Conservation (phyloP, 2,888 invertebrate genomes). For the Nephrotoma flavescens region DNA sequence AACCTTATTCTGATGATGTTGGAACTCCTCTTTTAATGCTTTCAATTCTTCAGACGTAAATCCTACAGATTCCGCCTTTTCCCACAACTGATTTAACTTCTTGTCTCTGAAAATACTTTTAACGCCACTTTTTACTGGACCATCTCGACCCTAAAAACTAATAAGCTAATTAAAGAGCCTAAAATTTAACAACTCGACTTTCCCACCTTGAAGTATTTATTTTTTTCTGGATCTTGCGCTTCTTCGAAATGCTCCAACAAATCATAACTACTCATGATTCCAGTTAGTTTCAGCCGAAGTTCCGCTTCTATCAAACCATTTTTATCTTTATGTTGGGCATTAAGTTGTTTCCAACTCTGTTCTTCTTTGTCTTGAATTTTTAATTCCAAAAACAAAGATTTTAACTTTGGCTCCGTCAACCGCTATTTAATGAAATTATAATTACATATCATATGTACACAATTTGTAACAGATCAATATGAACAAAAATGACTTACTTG, state of each 20-base stretch:
- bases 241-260: conserved; percentile 67
- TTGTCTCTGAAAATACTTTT: conserved; percentile 78
- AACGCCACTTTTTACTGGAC: conserved; percentile 39
- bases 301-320: conserved; percentile 74
- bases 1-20: conserved; percentile 83
- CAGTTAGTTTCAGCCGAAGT: conserved; percentile 60
- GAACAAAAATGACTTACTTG: conserved; percentile 44
- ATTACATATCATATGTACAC: neutral
- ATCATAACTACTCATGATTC: conserved; percentile 69
- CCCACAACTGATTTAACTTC: conserved; percentile 78
- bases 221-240: conserved; percentile 38
- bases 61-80: conserved; percentile 76
- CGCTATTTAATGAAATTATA: conserved; percentile 33
- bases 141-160: conserved; percentile 22
- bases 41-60: conserved; percentile 71
- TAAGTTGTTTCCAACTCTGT: conserved; percentile 64
- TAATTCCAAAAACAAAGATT: conserved; percentile 74
- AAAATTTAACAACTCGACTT: neutral
- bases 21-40: conserved; percentile 75
- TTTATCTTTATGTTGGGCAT: conserved; percentile 70
- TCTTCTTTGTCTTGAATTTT: conserved; percentile 90
- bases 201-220: conserved; percentile 23
- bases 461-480: neutral
- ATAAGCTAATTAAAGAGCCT: neutral
- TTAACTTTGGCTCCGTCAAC: conserved; percentile 67